Percentiles rank a stretch among this genome's conserved stretches.
phyloP scores from a whole-genome alignment of 2,797 vertebrate genomes.

The Rallus crepitans region DNA sequence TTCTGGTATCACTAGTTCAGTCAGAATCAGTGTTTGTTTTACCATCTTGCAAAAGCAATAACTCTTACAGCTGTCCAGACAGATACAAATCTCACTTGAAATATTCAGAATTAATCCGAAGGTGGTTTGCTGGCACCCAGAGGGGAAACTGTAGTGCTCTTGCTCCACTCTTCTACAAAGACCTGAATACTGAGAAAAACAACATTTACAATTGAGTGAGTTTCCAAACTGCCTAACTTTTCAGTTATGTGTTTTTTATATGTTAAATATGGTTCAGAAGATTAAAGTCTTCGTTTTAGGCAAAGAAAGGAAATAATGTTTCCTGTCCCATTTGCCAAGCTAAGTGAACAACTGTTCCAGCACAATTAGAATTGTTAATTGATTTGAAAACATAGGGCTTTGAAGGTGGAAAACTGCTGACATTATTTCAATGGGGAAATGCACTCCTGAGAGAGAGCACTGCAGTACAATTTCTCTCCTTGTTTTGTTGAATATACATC shows the following conservation, averaged over 20 bases:
- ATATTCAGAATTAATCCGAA: slow-evolving; percentile 65
- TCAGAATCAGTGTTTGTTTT: slow-evolving; percentile 61
- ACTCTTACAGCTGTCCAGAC: slow-evolving; percentile 68
- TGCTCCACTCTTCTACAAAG: background rate
- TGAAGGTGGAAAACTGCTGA: slow-evolving; percentile 99
- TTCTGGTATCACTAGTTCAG: slow-evolving; percentile 38
- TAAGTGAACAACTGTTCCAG: slow-evolving; percentile 97
- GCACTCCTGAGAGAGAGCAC: slow-evolving; percentile 89
- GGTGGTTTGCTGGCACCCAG: slow-evolving; percentile 22
- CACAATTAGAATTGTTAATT: slow-evolving; percentile 99
- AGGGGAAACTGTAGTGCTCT: slow-evolving; percentile 35
- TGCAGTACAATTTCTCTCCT: slow-evolving; percentile 93
- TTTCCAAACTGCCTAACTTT: slow-evolving; percentile 76
- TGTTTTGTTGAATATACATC: slow-evolving; percentile 97
- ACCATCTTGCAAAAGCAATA: slow-evolving; percentile 73
- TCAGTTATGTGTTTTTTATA: slow-evolving; percentile 70
- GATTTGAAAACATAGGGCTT: slow-evolving; percentile 99
- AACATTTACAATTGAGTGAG: slow-evolving; percentile 7
- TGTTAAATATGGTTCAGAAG: slow-evolving; percentile 81
- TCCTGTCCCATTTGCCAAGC: slow-evolving; percentile 98
- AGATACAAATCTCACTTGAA: slow-evolving; percentile 72
- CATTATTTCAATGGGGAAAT: slow-evolving; percentile 98
- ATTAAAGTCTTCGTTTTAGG: slow-evolving; percentile 92
- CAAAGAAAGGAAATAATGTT: slow-evolving; percentile 96
- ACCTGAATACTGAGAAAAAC: background rate